Base-by-base conservation (phyloP, 2,888 invertebrate genomes). In the Bellardia pandia region DNA sequence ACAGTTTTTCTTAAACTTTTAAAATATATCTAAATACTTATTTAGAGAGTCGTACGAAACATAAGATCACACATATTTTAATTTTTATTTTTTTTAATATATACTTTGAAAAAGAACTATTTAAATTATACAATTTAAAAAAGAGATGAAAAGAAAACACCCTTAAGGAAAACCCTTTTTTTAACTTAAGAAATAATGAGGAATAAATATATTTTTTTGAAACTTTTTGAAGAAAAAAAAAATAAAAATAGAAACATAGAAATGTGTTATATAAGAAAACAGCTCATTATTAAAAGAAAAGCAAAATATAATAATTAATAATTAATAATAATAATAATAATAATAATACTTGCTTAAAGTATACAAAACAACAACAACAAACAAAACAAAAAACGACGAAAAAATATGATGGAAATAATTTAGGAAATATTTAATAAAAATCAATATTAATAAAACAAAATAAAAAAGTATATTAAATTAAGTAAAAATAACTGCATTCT, bases 171-270 rank as follows among this genome's bases (percentile, higher is more conserved):
- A 86, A 89, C 89, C 89, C 89, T 90, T 91, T 92, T 91, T 91
- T 91, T 89, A 89, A 90, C 69, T 91, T 91, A 91, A 91, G 91
- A 90, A 90, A 81, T 75, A 89, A 91, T 90, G 89, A 87, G 86
- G 86, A 91, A 91, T 89, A 87, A 89, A 91, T 91, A 91, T 91
- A 91, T 92, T 91, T 92, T 92, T 92, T 91, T 91, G 91, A 92
- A 92, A 92, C 90, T 91, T 93, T 92, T 93, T 92, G 91, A 80
- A 69, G 83, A 85, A 86, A 85, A 87, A 88, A 79, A 82, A 69
- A 40, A 82, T 53, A 45, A 64, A 85, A 84, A 74, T 77, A 83
- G 64, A 86, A 89, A 88, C 77, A 88, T 88, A 76, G 89, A 90
- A 72, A 86, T 68, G 62, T 86, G 76, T 83, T 86, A 85, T 79